phyloP scores from a whole-genome alignment of 92 coral and sea anemone genomes.

The Hydrozoanthus gracilis region DNA sequence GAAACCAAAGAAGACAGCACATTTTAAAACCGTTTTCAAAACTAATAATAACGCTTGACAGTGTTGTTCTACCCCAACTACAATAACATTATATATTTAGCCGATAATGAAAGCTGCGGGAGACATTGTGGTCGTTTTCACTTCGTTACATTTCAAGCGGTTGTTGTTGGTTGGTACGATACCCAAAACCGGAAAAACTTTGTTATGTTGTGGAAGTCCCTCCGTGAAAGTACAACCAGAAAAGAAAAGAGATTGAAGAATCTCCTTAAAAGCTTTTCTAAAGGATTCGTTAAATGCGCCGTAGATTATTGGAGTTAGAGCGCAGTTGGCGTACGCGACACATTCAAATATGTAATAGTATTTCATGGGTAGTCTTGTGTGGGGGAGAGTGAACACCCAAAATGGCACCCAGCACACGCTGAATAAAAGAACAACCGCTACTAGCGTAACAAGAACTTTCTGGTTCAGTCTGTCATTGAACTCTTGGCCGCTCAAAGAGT shows the following conservation, averaged over 20 bases:
- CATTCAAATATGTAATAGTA: conserved; percentile 13
- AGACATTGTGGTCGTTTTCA: neutral
- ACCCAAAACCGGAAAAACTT: conserved; percentile 9
- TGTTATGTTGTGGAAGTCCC: neutral
- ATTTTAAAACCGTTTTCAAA: too few relatives aligned
- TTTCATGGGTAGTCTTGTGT: neutral
- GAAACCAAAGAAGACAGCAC: too few relatives aligned
- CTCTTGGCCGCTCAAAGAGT: conserved; percentile 11
- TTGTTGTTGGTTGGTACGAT: conserved; percentile 1
- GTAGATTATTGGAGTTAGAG: conserved; percentile 23
- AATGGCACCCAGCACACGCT: conserved; percentile 34
- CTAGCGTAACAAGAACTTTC: conserved; percentile 3
- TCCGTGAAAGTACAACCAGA: neutral
- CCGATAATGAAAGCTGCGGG: neutral
- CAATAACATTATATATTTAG: neutral
- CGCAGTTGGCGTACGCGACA: conserved; percentile 29
- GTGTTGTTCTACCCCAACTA: too few relatives aligned
- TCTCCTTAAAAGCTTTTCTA: conserved; percentile 37
- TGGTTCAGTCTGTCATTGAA: conserved; percentile 36
- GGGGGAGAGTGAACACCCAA: conserved; percentile 30
- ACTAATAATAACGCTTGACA: too few relatives aligned
- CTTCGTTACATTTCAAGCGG: neutral
- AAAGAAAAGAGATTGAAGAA: conserved; percentile 6
- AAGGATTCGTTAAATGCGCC: conserved; percentile 19
- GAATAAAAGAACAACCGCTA: conserved; percentile 29